Conservation (phyloP, 2,888 invertebrate species). For the Hylaea fasciaria region DNA sequence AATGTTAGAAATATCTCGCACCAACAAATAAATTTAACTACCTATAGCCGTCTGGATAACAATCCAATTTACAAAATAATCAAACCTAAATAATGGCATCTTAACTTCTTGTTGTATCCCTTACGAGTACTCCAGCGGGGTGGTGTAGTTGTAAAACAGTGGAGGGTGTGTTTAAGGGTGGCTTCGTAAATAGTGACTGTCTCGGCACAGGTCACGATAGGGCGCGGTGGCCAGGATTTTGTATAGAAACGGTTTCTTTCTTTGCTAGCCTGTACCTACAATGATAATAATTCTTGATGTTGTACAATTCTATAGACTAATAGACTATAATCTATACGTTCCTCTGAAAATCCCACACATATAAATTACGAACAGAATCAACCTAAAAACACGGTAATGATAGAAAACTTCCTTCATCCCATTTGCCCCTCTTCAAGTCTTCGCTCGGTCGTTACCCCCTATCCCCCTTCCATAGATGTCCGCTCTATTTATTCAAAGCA, state of each 20-base stretch:
- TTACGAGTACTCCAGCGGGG: conserved; percentile 1
- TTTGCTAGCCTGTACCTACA: too few species aligned
- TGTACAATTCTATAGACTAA: too few species aligned
- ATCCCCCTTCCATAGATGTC: conserved; percentile 3
- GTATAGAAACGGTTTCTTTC: background rate
- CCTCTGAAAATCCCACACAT: too few species aligned
- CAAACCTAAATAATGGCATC: conserved; percentile 12
- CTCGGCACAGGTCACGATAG: conserved; percentile 5
- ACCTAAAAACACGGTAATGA: too few species aligned
- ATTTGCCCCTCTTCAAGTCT: conserved; percentile 3
- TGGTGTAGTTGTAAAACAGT: conserved; percentile 8
- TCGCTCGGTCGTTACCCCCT: conserved; percentile 6
- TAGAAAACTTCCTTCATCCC: background rate
- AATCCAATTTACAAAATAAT: conserved; percentile 20
- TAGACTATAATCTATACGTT: too few species aligned
- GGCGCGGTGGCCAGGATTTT: background rate
- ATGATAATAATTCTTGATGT: too few species aligned
- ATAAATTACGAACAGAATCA: too few species aligned
- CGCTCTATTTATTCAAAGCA: conserved; percentile 4
- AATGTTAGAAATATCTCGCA: too few species aligned
- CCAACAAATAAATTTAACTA: too few species aligned
- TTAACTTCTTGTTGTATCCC: conserved; percentile 13
- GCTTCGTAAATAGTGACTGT: background rate
- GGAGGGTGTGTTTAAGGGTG: background rate
- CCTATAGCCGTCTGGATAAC: background rate